Conservation (phyloP, 2,113 vertebrate genomes). For the Gallinago undulata region DNA sequence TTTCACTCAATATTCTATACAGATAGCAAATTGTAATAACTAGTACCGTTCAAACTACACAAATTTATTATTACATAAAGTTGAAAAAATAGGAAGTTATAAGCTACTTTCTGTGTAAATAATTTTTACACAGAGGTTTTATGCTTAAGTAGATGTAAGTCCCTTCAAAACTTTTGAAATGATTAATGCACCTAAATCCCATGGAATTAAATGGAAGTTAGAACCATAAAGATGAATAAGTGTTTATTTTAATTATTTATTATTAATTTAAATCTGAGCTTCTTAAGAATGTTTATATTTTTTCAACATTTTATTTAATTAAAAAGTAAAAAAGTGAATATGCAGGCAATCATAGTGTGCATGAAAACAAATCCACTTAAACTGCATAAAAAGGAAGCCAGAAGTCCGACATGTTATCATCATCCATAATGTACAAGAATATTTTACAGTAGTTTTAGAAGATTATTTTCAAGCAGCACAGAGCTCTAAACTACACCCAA, state of each 20-base stretch:
- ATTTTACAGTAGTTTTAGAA: not conserved
- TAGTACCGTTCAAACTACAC: not conserved
- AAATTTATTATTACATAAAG: not conserved
- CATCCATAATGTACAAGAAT: not conserved
- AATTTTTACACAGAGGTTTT: not conserved
- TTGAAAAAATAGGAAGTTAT: not conserved
- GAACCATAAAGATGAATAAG: not conserved
- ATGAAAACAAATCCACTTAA: not conserved
- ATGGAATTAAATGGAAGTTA: not conserved
- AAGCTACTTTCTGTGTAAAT: not conserved
- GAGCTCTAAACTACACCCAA: not conserved
- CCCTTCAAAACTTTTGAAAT: not conserved
- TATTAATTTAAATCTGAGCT: not conserved
- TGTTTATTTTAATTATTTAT: not conserved
- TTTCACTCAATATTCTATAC: not conserved
- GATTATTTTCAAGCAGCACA: not conserved
- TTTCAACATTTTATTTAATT: not conserved
- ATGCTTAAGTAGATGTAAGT: not conserved
- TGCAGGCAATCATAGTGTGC: not conserved
- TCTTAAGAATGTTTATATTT: not conserved
- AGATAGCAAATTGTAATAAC: not conserved
- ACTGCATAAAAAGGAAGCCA: not conserved
- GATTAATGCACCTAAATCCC: not conserved
- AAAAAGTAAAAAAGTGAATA: not conserved
- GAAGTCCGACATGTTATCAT: not conserved